Percentiles rank a stretch among this genome's conserved stretches.
phyloP scores from a whole-genome alignment of 23 tunicate genomes.

The Diplosoma virens region DNA sequence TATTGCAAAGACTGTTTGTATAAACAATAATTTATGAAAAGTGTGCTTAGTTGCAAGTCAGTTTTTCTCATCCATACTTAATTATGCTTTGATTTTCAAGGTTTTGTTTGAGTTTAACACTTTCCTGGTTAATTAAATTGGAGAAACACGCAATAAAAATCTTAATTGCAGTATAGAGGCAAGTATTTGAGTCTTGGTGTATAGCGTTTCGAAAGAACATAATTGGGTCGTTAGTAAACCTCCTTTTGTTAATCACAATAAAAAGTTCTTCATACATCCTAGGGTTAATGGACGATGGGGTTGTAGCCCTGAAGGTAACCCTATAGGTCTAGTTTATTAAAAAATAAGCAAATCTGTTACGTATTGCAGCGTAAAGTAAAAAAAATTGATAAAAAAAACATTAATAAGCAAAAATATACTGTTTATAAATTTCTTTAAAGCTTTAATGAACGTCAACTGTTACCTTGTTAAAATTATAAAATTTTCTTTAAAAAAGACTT shows the following conservation, averaged over 20 bases:
- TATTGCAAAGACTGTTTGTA: neutral
- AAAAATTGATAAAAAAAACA: too few species aligned
- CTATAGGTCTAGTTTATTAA: too few species aligned
- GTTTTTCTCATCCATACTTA: neutral
- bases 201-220: conserved; percentile 6
- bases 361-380: too few species aligned
- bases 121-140: neutral
- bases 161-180: neutral
- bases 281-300: too few species aligned
- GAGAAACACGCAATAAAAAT: neutral
- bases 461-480: too few species aligned
- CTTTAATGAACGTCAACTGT: too few species aligned
- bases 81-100: neutral
- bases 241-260: conserved; percentile 3
- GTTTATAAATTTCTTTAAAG: too few species aligned
- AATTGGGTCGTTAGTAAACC: neutral
- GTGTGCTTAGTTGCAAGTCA: neutral
- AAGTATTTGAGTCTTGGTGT: neutral
- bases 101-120: conserved; percentile 2
- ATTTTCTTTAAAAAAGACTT: too few species aligned
- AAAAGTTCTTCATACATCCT: conserved; percentile 11
- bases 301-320: too few species aligned
- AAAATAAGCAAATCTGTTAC: too few species aligned
- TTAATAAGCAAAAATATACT: too few species aligned
- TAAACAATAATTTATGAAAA: neutral